These are phyloP conservation scores for Tetramorium bicarinatum DNA, from an alignment of 2,888 invertebrate genomes.

Conservation along the genomic window DNA sequence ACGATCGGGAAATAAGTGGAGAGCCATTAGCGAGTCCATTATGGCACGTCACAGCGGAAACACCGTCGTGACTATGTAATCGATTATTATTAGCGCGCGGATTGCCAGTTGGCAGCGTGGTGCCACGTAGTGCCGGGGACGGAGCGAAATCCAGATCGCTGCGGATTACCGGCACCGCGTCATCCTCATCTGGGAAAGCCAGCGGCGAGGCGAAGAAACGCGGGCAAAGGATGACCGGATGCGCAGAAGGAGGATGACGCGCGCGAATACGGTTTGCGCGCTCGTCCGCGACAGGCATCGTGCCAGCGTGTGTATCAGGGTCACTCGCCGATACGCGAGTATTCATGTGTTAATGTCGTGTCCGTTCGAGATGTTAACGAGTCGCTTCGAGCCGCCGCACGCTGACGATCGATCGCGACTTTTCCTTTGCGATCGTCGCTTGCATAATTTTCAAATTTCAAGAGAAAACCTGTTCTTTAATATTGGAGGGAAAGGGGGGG, in stretches of 20 bases:
- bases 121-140: conserved; percentile 63
- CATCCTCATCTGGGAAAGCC: conserved; percentile 78
- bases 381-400: conserved; percentile 47
- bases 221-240: conserved; percentile 59
- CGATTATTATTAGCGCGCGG: conserved; percentile 59
- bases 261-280: conserved; percentile 62
- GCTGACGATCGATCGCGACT: conserved; percentile 5
- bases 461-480: not conserved
- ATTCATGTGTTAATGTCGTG: conserved; percentile 66
- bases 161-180: conserved; percentile 66
- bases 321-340: conserved; percentile 51
- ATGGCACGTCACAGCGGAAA: conserved; percentile 49
- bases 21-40: conserved; percentile 44
- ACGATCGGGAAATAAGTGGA: conserved; percentile 27
- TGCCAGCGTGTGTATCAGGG: conserved; percentile 66
- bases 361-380: conserved; percentile 63
- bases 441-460: conserved; percentile 20
- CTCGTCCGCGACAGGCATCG: conserved; percentile 51
- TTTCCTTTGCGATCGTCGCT: not conserved
- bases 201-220: conserved; percentile 77
- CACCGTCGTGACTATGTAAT: conserved; percentile 42
- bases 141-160: conserved; percentile 68
- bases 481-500: too few relatives aligned
- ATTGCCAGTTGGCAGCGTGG: conserved; percentile 35
- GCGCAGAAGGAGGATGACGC: conserved; percentile 71